Evolutionary conservation across 2,113 vertebrate species (phyloP).

Genomic region (Crotalus viridis): DNA sequence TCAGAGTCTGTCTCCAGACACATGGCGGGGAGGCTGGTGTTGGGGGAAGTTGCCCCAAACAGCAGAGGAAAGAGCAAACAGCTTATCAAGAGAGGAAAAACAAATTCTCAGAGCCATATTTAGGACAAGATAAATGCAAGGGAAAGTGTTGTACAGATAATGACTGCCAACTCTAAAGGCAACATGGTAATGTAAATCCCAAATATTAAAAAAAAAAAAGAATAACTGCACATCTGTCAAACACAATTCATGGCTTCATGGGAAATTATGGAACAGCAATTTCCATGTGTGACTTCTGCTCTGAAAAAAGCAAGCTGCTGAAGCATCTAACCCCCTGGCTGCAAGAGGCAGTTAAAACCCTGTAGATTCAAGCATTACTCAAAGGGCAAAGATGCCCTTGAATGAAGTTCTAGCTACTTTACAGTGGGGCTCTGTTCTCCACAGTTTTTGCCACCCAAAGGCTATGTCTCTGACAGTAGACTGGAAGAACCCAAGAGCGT

Average conservation of each 20-base stretch:
- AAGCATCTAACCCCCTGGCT: constrained; percentile 32
- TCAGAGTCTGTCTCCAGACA: constrained; percentile 43
- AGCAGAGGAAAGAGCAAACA: neutral
- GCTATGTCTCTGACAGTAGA: neutral
- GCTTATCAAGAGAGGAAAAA: neutral
- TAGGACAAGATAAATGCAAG: constrained; percentile 21
- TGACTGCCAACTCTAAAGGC: neutral
- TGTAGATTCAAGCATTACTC: neutral
- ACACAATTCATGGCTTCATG: constrained; percentile 6
- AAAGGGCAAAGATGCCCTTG: neutral
- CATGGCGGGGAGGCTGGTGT: neutral
- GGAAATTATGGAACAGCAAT: constrained; percentile 32
- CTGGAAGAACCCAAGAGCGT: neutral
- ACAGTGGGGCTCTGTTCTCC: neutral
- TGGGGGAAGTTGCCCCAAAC: neutral
- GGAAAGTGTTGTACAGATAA: constrained; percentile 17
- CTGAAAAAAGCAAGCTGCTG: constrained; percentile 46
- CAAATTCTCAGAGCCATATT: constrained; percentile 3
- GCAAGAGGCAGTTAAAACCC: neutral
- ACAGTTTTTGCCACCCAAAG: neutral
- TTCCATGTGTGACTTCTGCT: constrained; percentile 14
- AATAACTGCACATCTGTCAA: constrained; percentile 31
- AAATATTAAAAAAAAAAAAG: neutral
- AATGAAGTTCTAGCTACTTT: neutral
- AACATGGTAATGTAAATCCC: constrained; percentile 20